Evolutionary conservation across 1,140 invertebrate species (phyloP), one percentile per base, ranked within the genome.

Genomic region (Tetragnatha versicolor): DNA sequence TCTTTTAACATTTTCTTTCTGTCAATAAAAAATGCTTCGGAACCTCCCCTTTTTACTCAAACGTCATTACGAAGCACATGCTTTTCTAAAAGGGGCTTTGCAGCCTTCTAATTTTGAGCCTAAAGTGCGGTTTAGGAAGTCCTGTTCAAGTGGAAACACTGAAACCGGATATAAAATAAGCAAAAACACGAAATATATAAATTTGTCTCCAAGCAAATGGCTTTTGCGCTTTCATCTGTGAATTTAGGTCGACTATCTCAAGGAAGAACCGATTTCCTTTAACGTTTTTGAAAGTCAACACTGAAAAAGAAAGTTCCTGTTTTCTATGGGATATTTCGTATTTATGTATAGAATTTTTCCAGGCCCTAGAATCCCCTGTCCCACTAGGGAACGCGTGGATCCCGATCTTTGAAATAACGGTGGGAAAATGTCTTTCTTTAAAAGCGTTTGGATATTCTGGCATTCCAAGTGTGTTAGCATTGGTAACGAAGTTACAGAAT

Each of bases 211-310:
- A 58, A 58, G 55, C 35, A 58, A 58, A 58, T 58, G 55, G 55
- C 55, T 58, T 58, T 58, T 58, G 55, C 55, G 4, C 35, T 58
- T 58, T 20, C 55, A 33, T 58, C 22, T 17, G 55, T 33, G 55
- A 58, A 58, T 58, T 58, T 31, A 33, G 55, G 55, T 58, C 55
- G 55, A n/a, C 49, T 51, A 9, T 51, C 20, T 58, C 29, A 58
- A 58, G 55, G 29, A 35, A 31, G 35, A 58, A 31, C 55, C 35
- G 55, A 58, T 58, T 58, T 58, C 35, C 55, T 58, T 58, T 58
- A n/a, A 58, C 55, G 35, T 58, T 58, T 58, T 58, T 58, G 55
- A 58, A 58, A 58, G 55, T 58, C 55, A 58, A 58, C 55, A 58
- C 55, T 27, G 55, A 31, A 14, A 31, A 31, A 58, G 55, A 58